A percentile compares a stretch with the other conserved stretches of the same genome.
These are phyloP conservation scores for Gadus chalcogrammus DNA, from an alignment of 2,113 vertebrate species.

Conservation along the genomic window DNA sequence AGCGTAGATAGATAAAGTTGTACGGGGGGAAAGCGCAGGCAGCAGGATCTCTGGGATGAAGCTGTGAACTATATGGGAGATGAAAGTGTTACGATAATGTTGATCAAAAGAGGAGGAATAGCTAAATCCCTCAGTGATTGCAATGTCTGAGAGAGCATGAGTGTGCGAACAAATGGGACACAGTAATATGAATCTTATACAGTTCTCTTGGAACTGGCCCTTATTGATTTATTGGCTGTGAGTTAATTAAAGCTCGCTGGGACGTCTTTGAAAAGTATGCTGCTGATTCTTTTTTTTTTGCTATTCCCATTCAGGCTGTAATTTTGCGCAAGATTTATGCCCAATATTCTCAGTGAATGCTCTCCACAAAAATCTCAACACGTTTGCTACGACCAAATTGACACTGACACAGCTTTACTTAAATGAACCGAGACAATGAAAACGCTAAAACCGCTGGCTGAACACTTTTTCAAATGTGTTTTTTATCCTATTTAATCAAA, in stretches of 20 bases:
- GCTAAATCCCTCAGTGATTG: conserved; percentile 14
- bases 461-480: too few species aligned
- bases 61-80: conserved; percentile 30
- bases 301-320: background rate
- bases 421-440: too few species aligned
- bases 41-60: conserved; percentile 32
- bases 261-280: conserved; percentile 24
- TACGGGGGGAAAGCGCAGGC: background rate
- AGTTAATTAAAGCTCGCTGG: conserved; percentile 53
- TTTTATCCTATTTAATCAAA: too few species aligned
- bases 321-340: background rate
- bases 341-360: background rate
- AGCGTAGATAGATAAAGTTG: background rate
- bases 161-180: conserved; percentile 26
- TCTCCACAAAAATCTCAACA: background rate
- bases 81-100: conserved; percentile 40
- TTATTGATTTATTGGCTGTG: conserved; percentile 43
- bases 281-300: background rate
- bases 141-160: conserved; percentile 41
- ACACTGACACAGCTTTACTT: background rate
- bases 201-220: conserved; percentile 25
- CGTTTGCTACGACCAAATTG: background rate
- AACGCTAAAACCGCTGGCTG: too few species aligned
- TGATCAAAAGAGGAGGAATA: conserved; percentile 47
- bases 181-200: conserved; percentile 47